Evolutionary conservation across 2,888 invertebrate genomes (phyloP).

Genomic region (Seira musarum): DNA sequence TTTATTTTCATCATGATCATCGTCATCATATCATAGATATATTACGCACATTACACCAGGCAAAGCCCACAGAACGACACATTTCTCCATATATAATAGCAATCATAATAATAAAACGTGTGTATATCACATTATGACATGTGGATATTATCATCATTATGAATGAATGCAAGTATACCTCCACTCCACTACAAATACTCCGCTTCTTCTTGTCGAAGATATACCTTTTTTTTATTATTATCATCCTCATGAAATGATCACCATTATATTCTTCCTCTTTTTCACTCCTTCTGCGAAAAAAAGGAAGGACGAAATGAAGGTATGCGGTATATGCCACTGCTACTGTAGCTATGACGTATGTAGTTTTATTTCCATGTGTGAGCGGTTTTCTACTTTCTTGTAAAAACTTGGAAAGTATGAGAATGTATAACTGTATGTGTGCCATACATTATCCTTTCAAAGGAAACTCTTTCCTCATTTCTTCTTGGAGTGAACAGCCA

Average conservation of each 20-base stretch:
- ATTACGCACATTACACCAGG: constrained; percentile 59
- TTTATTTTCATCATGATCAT: constrained; percentile 13
- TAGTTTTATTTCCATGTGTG: too few relatives aligned
- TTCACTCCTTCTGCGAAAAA: constrained; percentile 13
- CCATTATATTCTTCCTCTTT: constrained; percentile 32
- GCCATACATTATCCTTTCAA: too few relatives aligned
- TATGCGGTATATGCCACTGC: too few relatives aligned
- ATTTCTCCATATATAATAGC: constrained; percentile 40
- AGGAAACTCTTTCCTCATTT: neutral
- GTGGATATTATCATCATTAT: constrained; percentile 35
- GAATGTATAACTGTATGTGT: too few relatives aligned
- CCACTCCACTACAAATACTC: too few relatives aligned
- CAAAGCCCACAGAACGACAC: constrained; percentile 60
- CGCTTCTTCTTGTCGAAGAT: neutral
- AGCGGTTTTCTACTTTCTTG: too few relatives aligned
- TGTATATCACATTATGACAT: constrained; percentile 57
- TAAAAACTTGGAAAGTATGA: too few relatives aligned
- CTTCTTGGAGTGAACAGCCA: constrained; percentile 42
- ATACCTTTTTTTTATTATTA: constrained; percentile 45
- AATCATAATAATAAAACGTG: constrained; percentile 46
- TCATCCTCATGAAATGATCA: constrained; percentile 29
- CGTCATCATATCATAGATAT: constrained; percentile 29
- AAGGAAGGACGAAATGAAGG: neutral
- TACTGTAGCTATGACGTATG: too few relatives aligned
- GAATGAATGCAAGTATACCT: neutral